Conservation (phyloP, 2,113 vertebrate species). For the Scalopus aquaticus region DNA sequence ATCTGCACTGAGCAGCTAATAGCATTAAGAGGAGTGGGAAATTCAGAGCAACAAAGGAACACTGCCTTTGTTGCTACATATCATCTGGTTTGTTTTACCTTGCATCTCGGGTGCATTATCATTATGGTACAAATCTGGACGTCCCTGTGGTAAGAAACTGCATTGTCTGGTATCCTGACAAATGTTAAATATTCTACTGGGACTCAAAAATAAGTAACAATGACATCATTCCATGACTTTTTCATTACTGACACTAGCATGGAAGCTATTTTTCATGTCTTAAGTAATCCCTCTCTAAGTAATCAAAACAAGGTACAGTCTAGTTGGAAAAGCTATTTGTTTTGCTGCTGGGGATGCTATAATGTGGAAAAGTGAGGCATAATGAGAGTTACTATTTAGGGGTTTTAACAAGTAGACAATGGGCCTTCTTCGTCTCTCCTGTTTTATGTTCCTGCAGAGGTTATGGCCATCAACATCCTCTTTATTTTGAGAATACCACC, state of each 20-base stretch:
- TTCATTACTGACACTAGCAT: not conserved
- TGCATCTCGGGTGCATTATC: not conserved
- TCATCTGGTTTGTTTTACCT: not conserved
- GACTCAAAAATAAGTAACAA: not conserved
- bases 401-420: not conserved
- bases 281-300: not conserved
- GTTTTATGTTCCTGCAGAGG: not conserved
- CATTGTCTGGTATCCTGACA: not conserved
- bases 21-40: not conserved
- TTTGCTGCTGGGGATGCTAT: not conserved
- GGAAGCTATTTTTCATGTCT: slow-evolving; percentile 24
- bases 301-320: slow-evolving; percentile 46
- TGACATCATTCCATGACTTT: not conserved
- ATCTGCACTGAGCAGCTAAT: not conserved
- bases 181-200: not conserved
- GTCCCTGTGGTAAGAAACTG: not conserved
- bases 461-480: not conserved
- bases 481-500: not conserved
- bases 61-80: not conserved
- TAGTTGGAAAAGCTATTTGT: not conserved
- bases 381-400: not conserved
- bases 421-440: not conserved
- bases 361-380: not conserved
- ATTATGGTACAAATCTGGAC: not conserved
- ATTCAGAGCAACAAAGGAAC: not conserved